Percentiles rank a stretch among this genome's conserved stretches.
phyloP scores from a whole-genome alignment of 2,888 invertebrate genomes.

The Tetheella fluctuosa region DNA sequence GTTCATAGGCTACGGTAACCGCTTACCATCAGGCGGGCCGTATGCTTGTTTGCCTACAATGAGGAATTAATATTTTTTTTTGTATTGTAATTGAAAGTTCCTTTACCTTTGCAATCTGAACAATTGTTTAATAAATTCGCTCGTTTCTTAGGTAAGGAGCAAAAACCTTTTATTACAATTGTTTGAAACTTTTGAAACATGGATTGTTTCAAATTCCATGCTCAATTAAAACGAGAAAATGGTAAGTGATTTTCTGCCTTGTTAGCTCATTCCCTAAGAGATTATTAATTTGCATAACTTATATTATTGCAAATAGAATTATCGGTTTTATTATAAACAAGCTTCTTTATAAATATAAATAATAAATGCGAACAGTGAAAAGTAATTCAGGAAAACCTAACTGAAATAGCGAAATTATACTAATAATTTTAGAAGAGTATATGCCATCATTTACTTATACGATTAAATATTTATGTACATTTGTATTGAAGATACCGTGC shows the following conservation, averaged over 20 bases:
- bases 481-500: no score
- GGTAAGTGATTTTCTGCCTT: constrained; percentile 45
- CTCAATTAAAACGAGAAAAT: constrained; percentile 56
- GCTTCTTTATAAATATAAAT: constrained; percentile 22
- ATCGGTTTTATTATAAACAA: no score
- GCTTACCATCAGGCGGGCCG: no score
- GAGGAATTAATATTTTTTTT: no score
- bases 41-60: no score
- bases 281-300: constrained; percentile 11
- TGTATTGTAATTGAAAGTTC: not conserved
- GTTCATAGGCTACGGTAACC: no score
- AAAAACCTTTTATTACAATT: constrained; percentile 18
- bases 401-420: no score
- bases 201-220: constrained; percentile 47
- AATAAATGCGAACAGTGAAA: not conserved
- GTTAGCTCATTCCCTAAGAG: constrained; percentile 27
- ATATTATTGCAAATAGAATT: no score
- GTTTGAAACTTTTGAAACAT: constrained; percentile 33
- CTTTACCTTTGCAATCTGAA: not conserved
- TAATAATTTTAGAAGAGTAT: no score
- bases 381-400: no score
- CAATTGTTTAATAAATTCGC: not conserved
- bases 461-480: no score
- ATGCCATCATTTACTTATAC: no score
- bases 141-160: not conserved